A percentile compares a stretch with the other conserved stretches of the same genome.
phyloP scores from a whole-genome alignment of 2,113 vertebrate genomes.

The Leucoraja erinaceus region DNA sequence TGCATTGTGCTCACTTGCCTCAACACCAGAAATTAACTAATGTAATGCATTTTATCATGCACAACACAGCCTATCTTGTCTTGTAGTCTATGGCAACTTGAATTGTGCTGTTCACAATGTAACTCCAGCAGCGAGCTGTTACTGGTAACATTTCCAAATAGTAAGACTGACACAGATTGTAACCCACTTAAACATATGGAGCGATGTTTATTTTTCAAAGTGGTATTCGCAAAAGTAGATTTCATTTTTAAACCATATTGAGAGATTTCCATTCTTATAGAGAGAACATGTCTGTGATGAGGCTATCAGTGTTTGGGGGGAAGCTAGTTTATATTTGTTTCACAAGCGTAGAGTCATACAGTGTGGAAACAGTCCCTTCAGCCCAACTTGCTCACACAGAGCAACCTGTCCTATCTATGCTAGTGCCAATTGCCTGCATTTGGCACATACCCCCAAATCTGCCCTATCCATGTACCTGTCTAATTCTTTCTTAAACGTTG shows the following conservation, averaged over 20 bases:
- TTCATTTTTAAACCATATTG: neutral
- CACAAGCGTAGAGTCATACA: neutral
- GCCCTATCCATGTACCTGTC: no score
- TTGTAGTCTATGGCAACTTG: neutral
- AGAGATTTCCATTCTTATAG: neutral
- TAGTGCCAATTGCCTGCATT: no score
- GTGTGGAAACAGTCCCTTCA: no score
- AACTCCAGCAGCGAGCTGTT: neutral
- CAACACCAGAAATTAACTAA: no score
- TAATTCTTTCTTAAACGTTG: no score
- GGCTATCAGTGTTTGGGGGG: neutral
- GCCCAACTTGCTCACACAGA: no score
- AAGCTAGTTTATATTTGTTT: neutral
- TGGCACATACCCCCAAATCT: no score
- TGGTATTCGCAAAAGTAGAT: constrained; percentile 13
- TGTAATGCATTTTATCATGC: neutral
- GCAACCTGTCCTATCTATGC: no score
- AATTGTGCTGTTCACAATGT: neutral
- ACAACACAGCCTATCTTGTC: neutral
- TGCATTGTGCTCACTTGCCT: neutral
- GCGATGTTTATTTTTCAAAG: constrained; percentile 29
- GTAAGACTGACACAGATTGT: constrained; percentile 20
- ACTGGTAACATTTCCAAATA: neutral
- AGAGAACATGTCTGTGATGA: neutral
- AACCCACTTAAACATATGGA: constrained; percentile 33